Base-by-base conservation (phyloP, 2,888 invertebrate genomes). In the Trilocha varians region DNA sequence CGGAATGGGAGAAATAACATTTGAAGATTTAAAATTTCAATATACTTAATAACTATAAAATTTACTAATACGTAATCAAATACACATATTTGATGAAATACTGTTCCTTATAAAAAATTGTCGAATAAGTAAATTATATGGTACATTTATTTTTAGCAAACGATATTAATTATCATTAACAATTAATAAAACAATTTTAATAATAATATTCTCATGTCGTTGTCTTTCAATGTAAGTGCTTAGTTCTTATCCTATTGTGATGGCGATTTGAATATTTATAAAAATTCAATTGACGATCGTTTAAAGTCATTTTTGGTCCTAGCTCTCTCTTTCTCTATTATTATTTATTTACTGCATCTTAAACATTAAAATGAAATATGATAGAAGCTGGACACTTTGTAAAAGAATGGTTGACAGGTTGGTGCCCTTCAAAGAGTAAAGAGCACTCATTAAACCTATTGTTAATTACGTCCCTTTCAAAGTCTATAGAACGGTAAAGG, bases 401-500 rank as follows among this genome's bases (percentile, higher is more conserved):
- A 71, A 73, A 75, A 52, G 50, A 78, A 78, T 71, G 57, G 61
- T 69, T 62, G 72, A 72, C 69, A 62, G 62, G 70, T 70, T 25
- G 25, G 25, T 25, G 59, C 62, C 60, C 65, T 66, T 64, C 65
- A 62, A 59, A 53, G 50, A 66, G 73, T 71, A 68, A 73, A 75
- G 75, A 71, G 72, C 68, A 68, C 71, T 77, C 70, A 32, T 71
- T 67, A 72, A 79, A 71, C 73, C 79, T 83, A 84, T 83, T 80
- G 84, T 78, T 79, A 83, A 82, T 85, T 85, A 84, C 84, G 84
- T 85, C 84, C 84, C 84, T 77, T 75, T 78, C 80, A 75, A 77
- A 84, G 84, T 85, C 84, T 85, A 80, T 82, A 83, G 80, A 83
- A 82, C 77, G 77, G 84, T 82, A 77, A 85, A 84, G 85, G 85